These are phyloP conservation scores for Myrmophylax atrothorax DNA, from an alignment of 2,113 vertebrate species.

Conservation along the genomic window DNA sequence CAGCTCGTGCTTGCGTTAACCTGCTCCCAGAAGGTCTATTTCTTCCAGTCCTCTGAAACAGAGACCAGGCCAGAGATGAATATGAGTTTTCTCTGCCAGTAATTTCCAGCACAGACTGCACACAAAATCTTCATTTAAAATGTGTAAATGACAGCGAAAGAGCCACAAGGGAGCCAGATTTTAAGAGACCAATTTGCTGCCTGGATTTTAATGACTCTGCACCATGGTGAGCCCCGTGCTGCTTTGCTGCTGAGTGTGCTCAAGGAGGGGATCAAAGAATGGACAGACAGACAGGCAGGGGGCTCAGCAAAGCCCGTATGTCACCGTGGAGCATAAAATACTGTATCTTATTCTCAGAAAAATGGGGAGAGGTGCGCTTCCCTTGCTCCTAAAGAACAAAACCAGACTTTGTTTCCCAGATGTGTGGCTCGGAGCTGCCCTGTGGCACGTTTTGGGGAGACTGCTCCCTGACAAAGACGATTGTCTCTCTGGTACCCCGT, in stretches of 20 bases:
- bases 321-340: constrained; percentile 42
- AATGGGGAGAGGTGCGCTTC: not conserved
- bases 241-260: not conserved
- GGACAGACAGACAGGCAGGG: not conserved
- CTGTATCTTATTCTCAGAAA: not conserved
- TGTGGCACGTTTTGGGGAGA: not conserved
- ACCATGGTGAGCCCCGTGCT: not conserved
- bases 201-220: constrained; percentile 6
- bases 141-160: constrained; percentile 32
- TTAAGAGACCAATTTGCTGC: constrained; percentile 41
- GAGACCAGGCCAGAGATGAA: constrained; percentile 12
- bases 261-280: not conserved
- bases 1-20: constrained; percentile 1
- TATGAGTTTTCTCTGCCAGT: constrained; percentile 46
- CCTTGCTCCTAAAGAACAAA: not conserved
- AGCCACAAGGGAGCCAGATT: constrained; percentile 54
- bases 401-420: constrained; percentile 29
- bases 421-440: not conserved
- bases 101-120: constrained; percentile 59
- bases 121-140: constrained; percentile 70
- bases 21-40: constrained; percentile 53
- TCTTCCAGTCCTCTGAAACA: constrained; percentile 33
- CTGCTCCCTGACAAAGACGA: not conserved
- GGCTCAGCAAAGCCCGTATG: not conserved
- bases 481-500: not conserved